Evolutionary conservation across 2,113 vertebrate species (phyloP).

Genomic region (Hassar affinis): DNA sequence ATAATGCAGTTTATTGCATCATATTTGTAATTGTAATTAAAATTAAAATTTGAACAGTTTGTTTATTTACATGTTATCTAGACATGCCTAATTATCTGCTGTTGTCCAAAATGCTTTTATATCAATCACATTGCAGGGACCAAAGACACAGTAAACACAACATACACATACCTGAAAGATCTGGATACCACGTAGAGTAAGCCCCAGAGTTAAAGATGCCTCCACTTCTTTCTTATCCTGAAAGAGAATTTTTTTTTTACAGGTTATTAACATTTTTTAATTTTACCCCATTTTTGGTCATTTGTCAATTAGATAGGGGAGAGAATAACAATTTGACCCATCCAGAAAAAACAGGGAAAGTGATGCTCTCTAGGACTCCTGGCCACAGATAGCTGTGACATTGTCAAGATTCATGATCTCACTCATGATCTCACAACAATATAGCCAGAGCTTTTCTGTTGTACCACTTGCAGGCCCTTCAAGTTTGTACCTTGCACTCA

Average conservation of each 20-base stretch:
- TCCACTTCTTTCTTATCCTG: constrained; percentile 97
- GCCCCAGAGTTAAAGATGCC: constrained; percentile 86
- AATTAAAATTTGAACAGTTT: neutral
- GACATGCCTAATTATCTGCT: neutral
- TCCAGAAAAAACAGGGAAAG: neutral
- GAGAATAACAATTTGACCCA: neutral
- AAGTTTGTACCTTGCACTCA: neutral
- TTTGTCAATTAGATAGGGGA: neutral
- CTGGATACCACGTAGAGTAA: constrained; percentile 97
- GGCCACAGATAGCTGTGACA: neutral
- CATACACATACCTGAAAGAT: constrained; percentile 87
- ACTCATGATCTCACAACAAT: too few species aligned
- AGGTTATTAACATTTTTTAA: neutral
- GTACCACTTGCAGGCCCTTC: neutral
- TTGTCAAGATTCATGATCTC: too few species aligned
- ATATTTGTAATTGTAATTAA: neutral
- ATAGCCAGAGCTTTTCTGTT: neutral
- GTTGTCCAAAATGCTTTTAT: neutral
- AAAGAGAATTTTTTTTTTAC: constrained; percentile 1
- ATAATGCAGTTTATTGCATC: neutral
- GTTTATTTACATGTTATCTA: neutral
- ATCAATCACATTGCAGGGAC: neutral
- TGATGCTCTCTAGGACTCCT: too few species aligned
- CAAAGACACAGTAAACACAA: constrained; percentile 2
- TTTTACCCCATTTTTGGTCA: neutral